Conservation (phyloP, 2,797 vertebrate species). For the Coccyzus lansbergi region DNA sequence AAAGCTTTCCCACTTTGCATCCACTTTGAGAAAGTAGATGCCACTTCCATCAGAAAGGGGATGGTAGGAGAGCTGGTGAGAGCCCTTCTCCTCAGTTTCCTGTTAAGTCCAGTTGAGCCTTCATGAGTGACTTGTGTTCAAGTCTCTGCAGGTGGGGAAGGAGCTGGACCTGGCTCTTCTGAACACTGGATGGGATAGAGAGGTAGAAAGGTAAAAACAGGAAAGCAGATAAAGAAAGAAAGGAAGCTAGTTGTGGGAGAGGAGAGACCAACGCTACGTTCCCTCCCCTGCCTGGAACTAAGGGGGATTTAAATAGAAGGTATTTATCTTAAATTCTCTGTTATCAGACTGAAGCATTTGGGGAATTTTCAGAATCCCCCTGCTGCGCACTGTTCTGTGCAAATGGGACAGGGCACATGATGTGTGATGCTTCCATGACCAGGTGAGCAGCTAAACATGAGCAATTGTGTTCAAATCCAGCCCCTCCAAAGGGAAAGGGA, state of each 20-base stretch:
- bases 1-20: not conserved
- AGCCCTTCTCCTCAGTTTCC: not conserved
- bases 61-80: not conserved
- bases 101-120: not conserved
- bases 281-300: not conserved
- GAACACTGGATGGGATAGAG: not conserved
- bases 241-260: not conserved
- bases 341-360: not conserved
- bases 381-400: not conserved
- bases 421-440: too few relatives aligned
- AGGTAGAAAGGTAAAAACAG: not conserved
- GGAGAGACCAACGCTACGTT: rapidly evolving
- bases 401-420: not conserved
- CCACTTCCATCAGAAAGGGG: not conserved
- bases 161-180: not conserved
- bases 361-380: not conserved
- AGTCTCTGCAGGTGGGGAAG: not conserved
- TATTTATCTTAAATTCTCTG: not conserved
- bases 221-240: not conserved
- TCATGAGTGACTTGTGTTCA: not conserved
- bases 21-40: not conserved
- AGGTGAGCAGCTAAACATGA: too few relatives aligned
- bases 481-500: too few relatives aligned
- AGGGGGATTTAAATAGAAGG: not conserved
- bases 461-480: too few relatives aligned